A percentile compares a stretch with the other conserved stretches of the same genome.
Evolutionary conservation across 2,888 invertebrate genomes (phyloP).

Genomic region (Papilio elwesi): DNA sequence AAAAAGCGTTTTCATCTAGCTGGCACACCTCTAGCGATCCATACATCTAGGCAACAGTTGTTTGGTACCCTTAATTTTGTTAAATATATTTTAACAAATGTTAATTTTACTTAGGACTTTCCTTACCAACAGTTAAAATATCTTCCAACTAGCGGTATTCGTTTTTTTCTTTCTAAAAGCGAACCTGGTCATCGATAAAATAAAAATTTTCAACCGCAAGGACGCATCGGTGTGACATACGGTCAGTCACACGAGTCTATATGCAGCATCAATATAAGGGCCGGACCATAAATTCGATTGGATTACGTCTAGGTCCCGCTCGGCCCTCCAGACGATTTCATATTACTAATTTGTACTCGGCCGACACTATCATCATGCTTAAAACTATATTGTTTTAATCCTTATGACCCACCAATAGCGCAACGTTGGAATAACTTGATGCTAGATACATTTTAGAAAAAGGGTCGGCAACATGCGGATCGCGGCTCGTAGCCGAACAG

Average conservation of each 20-base stretch:
- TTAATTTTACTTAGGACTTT: too few species aligned
- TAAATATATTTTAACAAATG: too few species aligned
- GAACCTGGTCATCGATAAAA: not conserved
- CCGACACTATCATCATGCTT: not conserved
- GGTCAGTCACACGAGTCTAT: conserved; percentile 35
- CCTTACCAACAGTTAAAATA: too few species aligned
- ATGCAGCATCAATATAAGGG: conserved; percentile 56
- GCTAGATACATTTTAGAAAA: too few species aligned
- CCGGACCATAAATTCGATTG: conserved; percentile 61
- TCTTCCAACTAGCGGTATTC: too few species aligned
- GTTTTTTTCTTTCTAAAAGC: too few species aligned
- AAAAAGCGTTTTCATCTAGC: too few species aligned
- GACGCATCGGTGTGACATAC: conserved; percentile 50
- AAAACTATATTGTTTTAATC: conserved; percentile 2
- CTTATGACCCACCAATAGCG: not conserved
- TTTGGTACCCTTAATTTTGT: too few species aligned
- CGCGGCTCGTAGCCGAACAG: too few species aligned
- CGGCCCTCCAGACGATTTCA: conserved; percentile 29
- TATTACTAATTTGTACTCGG: conserved; percentile 29
- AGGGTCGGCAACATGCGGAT: too few species aligned
- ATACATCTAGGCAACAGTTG: too few species aligned
- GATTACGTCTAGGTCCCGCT: conserved; percentile 57
- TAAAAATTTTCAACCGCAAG: not conserved
- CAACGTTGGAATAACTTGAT: not conserved
- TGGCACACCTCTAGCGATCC: too few species aligned